These are phyloP conservation scores for Stenurella melanura DNA, from an alignment of 2,888 invertebrate species.

Conservation along the genomic window DNA sequence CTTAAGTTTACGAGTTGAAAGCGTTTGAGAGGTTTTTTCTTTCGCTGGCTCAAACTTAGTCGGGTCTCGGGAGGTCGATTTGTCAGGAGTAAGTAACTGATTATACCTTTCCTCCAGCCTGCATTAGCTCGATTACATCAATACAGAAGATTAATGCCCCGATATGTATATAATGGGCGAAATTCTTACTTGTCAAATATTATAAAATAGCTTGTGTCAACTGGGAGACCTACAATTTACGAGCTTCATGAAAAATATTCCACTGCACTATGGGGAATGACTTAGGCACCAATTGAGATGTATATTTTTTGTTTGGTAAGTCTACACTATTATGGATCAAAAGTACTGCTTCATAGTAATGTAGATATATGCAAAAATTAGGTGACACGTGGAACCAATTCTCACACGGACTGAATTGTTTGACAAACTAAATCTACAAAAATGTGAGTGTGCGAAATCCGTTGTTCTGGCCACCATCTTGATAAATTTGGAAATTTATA, in stretches of 20 bases:
- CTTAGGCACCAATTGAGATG: neutral
- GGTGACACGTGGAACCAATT: no score
- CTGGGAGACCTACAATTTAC: conserved; percentile 11
- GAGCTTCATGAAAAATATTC: neutral
- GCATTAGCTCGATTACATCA: conserved; percentile 71
- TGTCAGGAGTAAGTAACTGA: conserved; percentile 68
- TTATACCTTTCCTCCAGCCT: conserved; percentile 65
- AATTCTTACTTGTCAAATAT: conserved; percentile 59
- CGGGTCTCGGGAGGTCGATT: conserved; percentile 63
- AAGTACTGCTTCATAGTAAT: no score
- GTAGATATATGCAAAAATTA: no score
- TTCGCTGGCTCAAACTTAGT: conserved; percentile 39
- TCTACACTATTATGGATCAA: no score
- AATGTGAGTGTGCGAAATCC: no score
- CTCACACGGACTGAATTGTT: no score
- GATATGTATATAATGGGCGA: conserved; percentile 64
- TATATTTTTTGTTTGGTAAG: no score
- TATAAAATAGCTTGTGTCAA: conserved; percentile 37
- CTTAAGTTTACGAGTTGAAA: conserved; percentile 14
- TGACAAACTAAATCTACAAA: no score
- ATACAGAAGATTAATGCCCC: conserved; percentile 69
- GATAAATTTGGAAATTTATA: no score
- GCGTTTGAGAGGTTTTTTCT: conserved; percentile 42
- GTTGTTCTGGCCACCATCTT: no score
- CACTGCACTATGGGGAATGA: neutral